Conservation (phyloP, 1,140 invertebrate species). For the Pogonognathellus flavescens region DNA sequence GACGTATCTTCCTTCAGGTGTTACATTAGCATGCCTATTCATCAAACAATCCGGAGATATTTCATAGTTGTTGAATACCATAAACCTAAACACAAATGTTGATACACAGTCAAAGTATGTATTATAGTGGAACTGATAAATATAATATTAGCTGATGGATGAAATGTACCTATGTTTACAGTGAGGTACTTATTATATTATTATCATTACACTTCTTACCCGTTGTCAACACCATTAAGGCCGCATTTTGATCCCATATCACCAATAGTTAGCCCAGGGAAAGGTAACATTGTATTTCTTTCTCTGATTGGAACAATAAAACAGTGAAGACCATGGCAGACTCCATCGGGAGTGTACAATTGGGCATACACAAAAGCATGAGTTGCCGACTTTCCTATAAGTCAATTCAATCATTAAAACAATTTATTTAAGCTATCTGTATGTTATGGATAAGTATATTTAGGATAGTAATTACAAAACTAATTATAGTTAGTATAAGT, state of each 20-base stretch:
- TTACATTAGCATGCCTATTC: slow-evolving; percentile 76
- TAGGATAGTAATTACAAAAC: too few relatives aligned
- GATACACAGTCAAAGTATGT: not conserved
- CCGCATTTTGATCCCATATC: slow-evolving; percentile 93
- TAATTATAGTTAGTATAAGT: too few relatives aligned
- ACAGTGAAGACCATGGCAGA: slow-evolving; percentile 88
- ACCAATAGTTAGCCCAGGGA: slow-evolving; percentile 76
- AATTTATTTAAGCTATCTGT: too few relatives aligned
- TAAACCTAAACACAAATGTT: slow-evolving; percentile 70
- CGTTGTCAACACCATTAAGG: slow-evolving; percentile 92
- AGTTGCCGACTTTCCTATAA: slow-evolving; percentile 73
- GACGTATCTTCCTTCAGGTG: slow-evolving; percentile 73
- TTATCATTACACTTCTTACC: slow-evolving; percentile 30
- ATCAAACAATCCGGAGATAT: slow-evolving; percentile 73
- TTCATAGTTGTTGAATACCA: slow-evolving; percentile 73
- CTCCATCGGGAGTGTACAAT: slow-evolving; percentile 77
- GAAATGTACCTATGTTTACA: too few relatives aligned
- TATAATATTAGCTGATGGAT: too few relatives aligned
- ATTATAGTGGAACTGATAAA: too few relatives aligned
- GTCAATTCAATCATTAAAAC: too few relatives aligned
- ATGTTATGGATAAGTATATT: too few relatives aligned
- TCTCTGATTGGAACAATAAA: slow-evolving; percentile 88
- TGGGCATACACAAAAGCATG: slow-evolving; percentile 76
- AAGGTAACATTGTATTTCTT: slow-evolving; percentile 79
- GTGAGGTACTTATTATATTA: too few relatives aligned